Evolutionary conservation across 2,113 vertebrate genomes (phyloP).

Genomic region (Pygoscelis antarcticus): DNA sequence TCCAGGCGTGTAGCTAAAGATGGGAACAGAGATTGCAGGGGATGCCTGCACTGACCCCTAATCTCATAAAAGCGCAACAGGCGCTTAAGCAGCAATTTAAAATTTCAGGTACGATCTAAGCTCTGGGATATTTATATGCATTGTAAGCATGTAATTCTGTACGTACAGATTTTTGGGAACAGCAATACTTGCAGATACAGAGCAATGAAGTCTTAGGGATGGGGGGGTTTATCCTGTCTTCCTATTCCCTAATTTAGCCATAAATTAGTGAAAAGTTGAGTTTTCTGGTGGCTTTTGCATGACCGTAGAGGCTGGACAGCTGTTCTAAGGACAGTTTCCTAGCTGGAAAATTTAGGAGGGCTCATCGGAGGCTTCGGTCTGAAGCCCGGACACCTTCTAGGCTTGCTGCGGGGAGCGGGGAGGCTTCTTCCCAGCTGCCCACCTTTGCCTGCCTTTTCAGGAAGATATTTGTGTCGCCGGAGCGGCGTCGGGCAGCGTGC

Average conservation of each 20-base stretch:
- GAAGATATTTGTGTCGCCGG: neutral
- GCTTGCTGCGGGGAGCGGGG: neutral
- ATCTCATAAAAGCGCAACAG: rapidly evolving
- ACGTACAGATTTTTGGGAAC: rapidly evolving
- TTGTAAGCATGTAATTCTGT: rapidly evolving
- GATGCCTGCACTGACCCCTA: too few relatives aligned
- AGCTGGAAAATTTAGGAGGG: neutral
- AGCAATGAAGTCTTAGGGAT: rapidly evolving
- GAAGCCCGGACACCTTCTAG: rapidly evolving
- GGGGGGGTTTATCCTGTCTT: neutral
- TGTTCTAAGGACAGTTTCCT: neutral
- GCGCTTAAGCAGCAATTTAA: neutral
- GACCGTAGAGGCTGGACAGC: rapidly evolving
- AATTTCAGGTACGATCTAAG: rapidly evolving
- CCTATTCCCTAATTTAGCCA: rapidly evolving
- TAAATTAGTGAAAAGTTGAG: rapidly evolving
- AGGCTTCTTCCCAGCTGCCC: neutral
- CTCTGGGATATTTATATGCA: rapidly evolving
- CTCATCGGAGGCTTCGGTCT: rapidly evolving
- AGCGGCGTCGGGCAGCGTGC: rapidly evolving
- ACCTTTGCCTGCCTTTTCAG: neutral
- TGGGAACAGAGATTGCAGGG: neutral
- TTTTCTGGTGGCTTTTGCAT: rapidly evolving
- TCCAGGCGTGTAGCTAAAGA: rapidly evolving
- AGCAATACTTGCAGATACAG: rapidly evolving